Percentiles rank a stretch among this genome's conserved stretches.
These are phyloP conservation scores for Drosophila anomelani DNA, from an alignment of 2,888 invertebrate species.

Conservation along the genomic window DNA sequence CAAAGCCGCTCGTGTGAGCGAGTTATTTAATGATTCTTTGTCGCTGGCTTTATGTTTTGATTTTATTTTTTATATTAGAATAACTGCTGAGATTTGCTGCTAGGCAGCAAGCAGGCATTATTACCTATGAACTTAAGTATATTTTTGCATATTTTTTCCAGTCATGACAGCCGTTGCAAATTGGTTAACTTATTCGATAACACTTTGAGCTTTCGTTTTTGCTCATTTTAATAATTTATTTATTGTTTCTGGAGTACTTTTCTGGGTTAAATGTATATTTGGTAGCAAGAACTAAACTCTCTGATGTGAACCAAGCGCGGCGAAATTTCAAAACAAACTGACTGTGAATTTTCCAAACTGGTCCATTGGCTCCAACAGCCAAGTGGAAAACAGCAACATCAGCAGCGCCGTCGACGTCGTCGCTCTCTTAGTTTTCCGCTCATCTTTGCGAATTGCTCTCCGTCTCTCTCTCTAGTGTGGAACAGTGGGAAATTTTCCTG, in stretches of 20 bases:
- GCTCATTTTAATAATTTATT: conserved; percentile 1
- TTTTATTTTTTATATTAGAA: conserved; percentile 3
- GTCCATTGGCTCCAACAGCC: conserved; percentile 69
- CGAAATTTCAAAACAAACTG: conserved; percentile 81
- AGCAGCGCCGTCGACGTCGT: conserved; percentile 17
- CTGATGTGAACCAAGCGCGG: conserved; percentile 63
- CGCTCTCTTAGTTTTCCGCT: conserved; percentile 33
- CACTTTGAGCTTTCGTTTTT: background rate
- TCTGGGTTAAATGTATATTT: background rate
- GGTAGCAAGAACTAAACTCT: conserved; percentile 2
- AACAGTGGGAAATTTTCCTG: conserved; percentile 68
- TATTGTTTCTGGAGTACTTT: background rate
- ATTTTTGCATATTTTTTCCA: conserved; percentile 8
- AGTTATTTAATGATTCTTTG: conserved; percentile 11
- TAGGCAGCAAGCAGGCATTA: conserved; percentile 25
- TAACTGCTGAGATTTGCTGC: background rate
- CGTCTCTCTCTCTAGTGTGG: conserved; percentile 5
- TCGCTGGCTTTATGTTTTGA: background rate
- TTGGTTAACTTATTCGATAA: conserved; percentile 33
- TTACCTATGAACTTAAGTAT: conserved; percentile 18
- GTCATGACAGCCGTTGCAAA: conserved; percentile 39
- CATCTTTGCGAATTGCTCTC: conserved; percentile 34
- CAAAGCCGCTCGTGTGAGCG: background rate
- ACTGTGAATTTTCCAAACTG: conserved; percentile 79
- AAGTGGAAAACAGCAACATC: conserved; percentile 59